These are phyloP conservation scores for Daphoenositta chrysoptera DNA, from an alignment of 2,113 vertebrate genomes.

Conservation along the genomic window DNA sequence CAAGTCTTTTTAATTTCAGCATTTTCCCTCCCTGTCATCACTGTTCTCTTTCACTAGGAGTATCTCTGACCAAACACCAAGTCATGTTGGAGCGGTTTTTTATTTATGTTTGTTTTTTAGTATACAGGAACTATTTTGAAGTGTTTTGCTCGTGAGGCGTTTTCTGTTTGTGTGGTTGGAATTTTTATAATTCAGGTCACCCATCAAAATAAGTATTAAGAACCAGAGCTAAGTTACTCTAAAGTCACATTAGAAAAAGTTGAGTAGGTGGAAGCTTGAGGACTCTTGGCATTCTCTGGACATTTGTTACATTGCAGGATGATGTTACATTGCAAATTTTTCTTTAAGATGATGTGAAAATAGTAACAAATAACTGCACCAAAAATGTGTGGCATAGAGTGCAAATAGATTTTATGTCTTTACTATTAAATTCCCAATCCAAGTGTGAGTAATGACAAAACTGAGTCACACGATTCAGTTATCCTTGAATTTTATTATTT, in stretches of 20 bases:
- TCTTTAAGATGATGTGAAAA: background rate
- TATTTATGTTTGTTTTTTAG: fast-evolving
- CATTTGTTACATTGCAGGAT: background rate
- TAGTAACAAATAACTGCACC: background rate
- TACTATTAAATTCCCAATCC: background rate
- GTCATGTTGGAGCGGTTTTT: fast-evolving
- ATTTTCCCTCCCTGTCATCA: background rate
- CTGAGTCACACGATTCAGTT: background rate
- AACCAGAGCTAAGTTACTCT: background rate
- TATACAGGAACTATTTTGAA: background rate
- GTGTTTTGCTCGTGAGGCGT: background rate
- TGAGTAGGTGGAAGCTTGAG: background rate
- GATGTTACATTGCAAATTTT: background rate
- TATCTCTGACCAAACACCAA: background rate
- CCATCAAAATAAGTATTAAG: background rate
- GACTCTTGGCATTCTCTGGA: background rate
- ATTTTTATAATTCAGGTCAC: background rate
- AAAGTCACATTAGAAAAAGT: background rate
- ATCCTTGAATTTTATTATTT: background rate
- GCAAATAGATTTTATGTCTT: background rate
- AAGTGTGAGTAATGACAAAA: background rate
- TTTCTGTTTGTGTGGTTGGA: background rate
- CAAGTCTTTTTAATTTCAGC: background rate
- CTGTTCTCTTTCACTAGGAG: background rate
- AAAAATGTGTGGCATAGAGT: background rate